These are phyloP conservation scores for Leptobrachium leishanense DNA, from an alignment of 2,113 vertebrate genomes.

Conservation along the genomic window DNA sequence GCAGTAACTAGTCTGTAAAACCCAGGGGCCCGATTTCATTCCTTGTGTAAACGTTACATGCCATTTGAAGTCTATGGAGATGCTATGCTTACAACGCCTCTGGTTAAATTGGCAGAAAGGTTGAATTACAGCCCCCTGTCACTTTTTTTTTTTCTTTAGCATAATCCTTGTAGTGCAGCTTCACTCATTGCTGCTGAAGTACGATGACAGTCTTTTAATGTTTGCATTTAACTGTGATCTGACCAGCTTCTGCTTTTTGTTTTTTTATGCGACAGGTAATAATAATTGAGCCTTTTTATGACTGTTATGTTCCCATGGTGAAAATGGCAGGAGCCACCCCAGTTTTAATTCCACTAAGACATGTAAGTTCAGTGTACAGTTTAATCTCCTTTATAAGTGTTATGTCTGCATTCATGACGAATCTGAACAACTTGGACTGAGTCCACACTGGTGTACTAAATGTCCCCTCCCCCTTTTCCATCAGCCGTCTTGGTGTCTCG, in stretches of 20 bases:
- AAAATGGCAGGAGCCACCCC: conserved; percentile 89
- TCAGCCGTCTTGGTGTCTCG: too few species aligned
- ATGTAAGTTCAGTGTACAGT: conserved; percentile 71
- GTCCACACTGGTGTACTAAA: too few species aligned
- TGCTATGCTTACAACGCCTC: too few species aligned
- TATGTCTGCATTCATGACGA: too few species aligned
- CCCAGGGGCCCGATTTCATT: too few species aligned
- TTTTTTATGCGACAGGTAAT: conserved; percentile 78
- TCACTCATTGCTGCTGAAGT: background rate
- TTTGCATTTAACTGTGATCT: background rate
- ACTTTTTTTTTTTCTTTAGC: too few species aligned
- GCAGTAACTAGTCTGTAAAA: too few species aligned
- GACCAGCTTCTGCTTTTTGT: background rate
- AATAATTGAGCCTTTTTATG: conserved; percentile 93
- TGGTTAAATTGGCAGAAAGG: too few species aligned
- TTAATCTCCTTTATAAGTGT: background rate
- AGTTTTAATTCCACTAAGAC: conserved; percentile 81
- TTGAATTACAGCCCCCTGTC: background rate
- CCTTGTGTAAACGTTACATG: too few species aligned
- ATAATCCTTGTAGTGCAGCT: background rate
- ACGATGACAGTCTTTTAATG: background rate
- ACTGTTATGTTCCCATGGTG: conserved; percentile 92
- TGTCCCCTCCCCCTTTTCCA: too few species aligned
- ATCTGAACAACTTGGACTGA: too few species aligned
- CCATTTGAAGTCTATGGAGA: too few species aligned